phyloP scores from a whole-genome alignment of 2,113 vertebrate species.

The Larimichthys polyactis region DNA sequence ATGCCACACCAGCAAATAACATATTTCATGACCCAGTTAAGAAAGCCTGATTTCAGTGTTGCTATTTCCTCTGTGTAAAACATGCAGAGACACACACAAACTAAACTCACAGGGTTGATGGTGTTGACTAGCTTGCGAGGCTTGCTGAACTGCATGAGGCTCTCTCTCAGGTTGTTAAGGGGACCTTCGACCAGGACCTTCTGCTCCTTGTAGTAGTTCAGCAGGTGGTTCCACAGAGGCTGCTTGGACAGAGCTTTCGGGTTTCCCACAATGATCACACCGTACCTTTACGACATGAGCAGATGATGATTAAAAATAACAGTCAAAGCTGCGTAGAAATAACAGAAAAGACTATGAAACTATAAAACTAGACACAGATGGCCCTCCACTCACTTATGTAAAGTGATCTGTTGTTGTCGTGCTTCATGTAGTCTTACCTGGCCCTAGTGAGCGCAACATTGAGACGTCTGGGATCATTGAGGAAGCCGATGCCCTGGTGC shows the following conservation, averaged over 20 bases:
- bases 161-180: constrained; percentile 94
- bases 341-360: background rate
- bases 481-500: constrained; percentile 95
- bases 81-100: background rate
- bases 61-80: background rate
- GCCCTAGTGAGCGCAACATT: constrained; percentile 95
- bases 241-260: constrained; percentile 96
- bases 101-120: constrained; percentile 91
- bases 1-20: background rate
- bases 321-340: background rate
- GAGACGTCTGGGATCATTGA: constrained; percentile 93
- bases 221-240: constrained; percentile 95
- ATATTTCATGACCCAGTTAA: constrained; percentile 16
- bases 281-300: constrained; percentile 83
- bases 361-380: background rate
- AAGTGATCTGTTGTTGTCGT: background rate
- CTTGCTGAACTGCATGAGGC: constrained; percentile 98
- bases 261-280: constrained; percentile 96
- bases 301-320: background rate
- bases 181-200: constrained; percentile 96
- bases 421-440: constrained; percentile 75
- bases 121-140: constrained; percentile 95
- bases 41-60: constrained; percentile 10
- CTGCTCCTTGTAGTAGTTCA: constrained; percentile 98
- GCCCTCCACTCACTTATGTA: background rate